Evolutionary conservation across 2,797 vertebrate genomes (phyloP), one percentile per base, ranked within the genome.

Genomic region (Pangasius krempfi): DNA sequence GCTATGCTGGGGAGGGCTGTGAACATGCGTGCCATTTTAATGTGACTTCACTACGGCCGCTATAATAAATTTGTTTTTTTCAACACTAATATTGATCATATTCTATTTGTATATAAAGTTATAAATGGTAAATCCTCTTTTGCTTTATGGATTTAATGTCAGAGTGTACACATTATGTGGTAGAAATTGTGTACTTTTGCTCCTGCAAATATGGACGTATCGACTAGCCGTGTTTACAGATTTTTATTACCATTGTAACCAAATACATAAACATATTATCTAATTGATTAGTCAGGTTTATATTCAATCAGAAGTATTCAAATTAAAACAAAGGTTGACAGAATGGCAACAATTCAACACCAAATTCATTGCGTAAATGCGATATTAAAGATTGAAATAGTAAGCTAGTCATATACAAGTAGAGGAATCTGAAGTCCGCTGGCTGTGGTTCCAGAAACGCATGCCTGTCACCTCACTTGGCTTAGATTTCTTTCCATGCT

Each of bases 311-410:
- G 13, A 80, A 50, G 12, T 40, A 60, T 70, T 9, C 37, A 79
- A 70, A 58, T 86, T 18, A 64, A 72, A 70, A 56, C 6, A 25
- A 68, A 88, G 13, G 40, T 22, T 18, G 64, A 47, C 37, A 18
- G 62, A 25, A 62, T 47, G 40, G 64, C 84, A 62, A 50, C 52
- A 80, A 52, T 84, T 93, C 93, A 94, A 92, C 52, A 83, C 47
- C 58, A 88, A 82, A 80, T 85, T 73, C 52, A 88, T 82, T 89
- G 90, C 88, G 80, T 91, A 60, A 91, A 92, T 86, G 84, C 86
- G 92, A 93, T 86, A 90, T 89, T 89, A 58, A 68, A 87, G 80
- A 68, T 90, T 89, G 86, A 88, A 89, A 89, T 30, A 33, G 47
- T 50, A n/a, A 78, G 47, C n/a, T 56, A n/a, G n/a, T 80, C 52